A percentile compares a stretch with the other conserved stretches of the same genome.
Evolutionary conservation across 2,888 invertebrate species (phyloP).

Genomic region (Adineta ricciae): DNA sequence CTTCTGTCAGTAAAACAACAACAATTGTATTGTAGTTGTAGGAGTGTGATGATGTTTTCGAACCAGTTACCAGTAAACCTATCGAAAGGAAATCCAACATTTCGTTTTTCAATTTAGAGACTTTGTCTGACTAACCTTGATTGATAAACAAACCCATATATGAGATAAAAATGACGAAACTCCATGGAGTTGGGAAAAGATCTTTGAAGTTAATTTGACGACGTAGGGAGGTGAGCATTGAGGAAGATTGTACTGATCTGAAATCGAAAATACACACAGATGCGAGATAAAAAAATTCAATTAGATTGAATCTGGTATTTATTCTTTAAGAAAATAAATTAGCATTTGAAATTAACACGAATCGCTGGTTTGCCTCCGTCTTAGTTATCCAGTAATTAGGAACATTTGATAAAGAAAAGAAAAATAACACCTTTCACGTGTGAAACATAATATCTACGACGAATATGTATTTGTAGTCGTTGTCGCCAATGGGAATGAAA

Average conservation of each 20-base stretch:
- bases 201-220: conserved; percentile 23
- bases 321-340: too few relatives aligned
- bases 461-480: neutral
- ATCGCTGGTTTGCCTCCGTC: too few relatives aligned
- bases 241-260: neutral
- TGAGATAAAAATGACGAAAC: conserved; percentile 29
- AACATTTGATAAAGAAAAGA: neutral
- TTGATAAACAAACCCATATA: conserved; percentile 80
- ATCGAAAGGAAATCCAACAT: too few relatives aligned
- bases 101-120: too few relatives aligned
- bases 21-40: conserved; percentile 74
- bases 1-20: conserved; percentile 76
- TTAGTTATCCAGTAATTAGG: too few relatives aligned
- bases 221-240: neutral
- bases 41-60: conserved; percentile 64
- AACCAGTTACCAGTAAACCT: conserved; percentile 83
- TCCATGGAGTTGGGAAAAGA: conserved; percentile 29
- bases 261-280: neutral
- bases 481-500: neutral
- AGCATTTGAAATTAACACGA: too few relatives aligned
- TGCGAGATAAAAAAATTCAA: too few relatives aligned
- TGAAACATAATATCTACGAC: neutral
- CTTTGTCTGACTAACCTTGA: conserved; percentile 65
- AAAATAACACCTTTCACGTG: neutral
- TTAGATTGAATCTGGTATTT: too few relatives aligned